Base-by-base conservation (phyloP, 2,888 invertebrate species). In the Baronia brevicornis region DNA sequence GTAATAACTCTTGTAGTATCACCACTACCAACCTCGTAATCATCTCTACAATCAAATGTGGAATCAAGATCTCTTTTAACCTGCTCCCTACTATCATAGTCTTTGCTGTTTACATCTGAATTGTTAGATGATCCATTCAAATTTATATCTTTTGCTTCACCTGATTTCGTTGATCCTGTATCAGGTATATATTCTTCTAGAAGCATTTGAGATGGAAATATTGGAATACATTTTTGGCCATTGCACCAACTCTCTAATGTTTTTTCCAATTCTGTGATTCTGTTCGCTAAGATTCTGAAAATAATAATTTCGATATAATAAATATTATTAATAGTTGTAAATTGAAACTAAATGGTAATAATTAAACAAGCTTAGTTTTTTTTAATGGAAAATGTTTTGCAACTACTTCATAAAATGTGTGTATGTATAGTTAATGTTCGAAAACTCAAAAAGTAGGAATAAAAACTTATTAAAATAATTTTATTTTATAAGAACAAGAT, bases 231-330 rank as follows among this genome's bases (percentile, higher is more conserved):
- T 39, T 73, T 84, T 40, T 84, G 73, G 1, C 79, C 80, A 36
- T 86, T 88, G 33, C 87, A 84, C 54, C 88, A 77, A 41, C 80
- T 80, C 58, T 92, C 91, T 45, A 93, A 75, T 26, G 91, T 88
- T 58, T 89, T 90, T 54, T 95, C 94, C 25, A 95, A 72, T 68
- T 95, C 94, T n/a, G 90, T 87, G 48, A 95, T 91, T 68, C 94
- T 87, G 38, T 88, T 87, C 1, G 94, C 95, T 34, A 95, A 74
- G 46, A 95, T 92, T 74, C 94, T 94, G 51, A 5, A 77, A 72
- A 35, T 19, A 1, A 9, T 13, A 13, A 25, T 21, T 9, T 14
- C 3, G 2, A 7, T 7, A 7, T 4, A n/a, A 9, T 9, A 9
- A n/a, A 9, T 9, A 9, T 6, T 9, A 1, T 7, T 20, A 9